phyloP scores from a whole-genome alignment of 1,140 invertebrate genomes.

The Reticulitermes speratus region DNA sequence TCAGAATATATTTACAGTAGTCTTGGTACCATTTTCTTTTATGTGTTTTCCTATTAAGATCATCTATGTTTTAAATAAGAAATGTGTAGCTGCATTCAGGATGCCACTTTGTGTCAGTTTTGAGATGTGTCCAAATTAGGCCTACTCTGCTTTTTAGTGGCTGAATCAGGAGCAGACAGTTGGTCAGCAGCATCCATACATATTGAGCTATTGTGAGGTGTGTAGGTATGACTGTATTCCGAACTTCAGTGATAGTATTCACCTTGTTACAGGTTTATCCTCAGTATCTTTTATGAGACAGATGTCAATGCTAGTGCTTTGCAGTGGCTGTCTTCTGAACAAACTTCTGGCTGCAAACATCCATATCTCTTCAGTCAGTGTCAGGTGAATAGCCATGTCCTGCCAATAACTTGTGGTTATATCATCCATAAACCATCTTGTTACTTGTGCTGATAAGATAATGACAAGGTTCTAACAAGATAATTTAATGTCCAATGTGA shows the following conservation, averaged over 20 bases:
- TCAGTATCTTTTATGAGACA: slow-evolving; percentile 74
- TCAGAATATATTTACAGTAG: too few relatives aligned
- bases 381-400: slow-evolving; percentile 58
- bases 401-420: not conserved
- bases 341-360: slow-evolving; percentile 82
- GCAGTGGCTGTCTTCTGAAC: slow-evolving; percentile 84
- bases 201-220: slow-evolving; percentile 60
- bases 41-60: too few relatives aligned
- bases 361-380: slow-evolving; percentile 94
- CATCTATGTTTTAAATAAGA: too few relatives aligned
- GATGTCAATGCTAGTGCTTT: slow-evolving; percentile 73
- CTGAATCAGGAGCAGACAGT: slow-evolving; percentile 57
- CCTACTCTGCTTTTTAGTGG: slow-evolving; percentile 52
- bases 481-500: not conserved
- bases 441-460: not conserved
- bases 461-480: not conserved
- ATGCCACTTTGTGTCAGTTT: not conserved
- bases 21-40: too few relatives aligned
- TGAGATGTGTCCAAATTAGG: not conserved
- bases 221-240: slow-evolving; percentile 18
- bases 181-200: slow-evolving; percentile 56
- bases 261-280: slow-evolving; percentile 54
- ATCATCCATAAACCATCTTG: not conserved
- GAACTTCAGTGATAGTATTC: slow-evolving; percentile 24
- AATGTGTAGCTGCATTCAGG: not conserved